phyloP scores from a whole-genome alignment of 2,113 vertebrate species.

The Nycticebus coucang region DNA sequence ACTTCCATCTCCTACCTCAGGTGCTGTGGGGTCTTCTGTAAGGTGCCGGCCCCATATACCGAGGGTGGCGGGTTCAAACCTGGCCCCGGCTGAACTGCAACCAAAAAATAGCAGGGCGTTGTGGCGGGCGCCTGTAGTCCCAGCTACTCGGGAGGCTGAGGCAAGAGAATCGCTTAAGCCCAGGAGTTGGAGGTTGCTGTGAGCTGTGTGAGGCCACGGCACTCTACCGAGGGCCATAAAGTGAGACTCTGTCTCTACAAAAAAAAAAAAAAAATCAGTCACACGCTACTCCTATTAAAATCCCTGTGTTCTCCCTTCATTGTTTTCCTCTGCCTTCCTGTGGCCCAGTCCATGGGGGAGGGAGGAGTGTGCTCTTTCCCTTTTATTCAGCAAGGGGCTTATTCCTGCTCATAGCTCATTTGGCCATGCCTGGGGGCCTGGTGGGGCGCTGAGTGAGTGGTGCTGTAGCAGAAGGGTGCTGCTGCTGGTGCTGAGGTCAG shows the following conservation, averaged over 20 bases:
- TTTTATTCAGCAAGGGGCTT: not conserved
- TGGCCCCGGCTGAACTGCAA: too few species aligned
- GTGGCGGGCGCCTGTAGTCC: too few species aligned
- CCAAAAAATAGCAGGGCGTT: too few species aligned
- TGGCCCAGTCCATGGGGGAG: not conserved
- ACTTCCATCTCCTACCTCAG: too few species aligned
- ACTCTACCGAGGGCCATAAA: too few species aligned
- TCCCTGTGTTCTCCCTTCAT: not conserved
- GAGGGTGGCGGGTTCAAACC: too few species aligned
- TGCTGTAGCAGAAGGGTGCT: not conserved
- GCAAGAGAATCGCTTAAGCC: too few species aligned
- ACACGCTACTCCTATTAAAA: not conserved
- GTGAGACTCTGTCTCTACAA: too few species aligned
- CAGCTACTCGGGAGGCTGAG: too few species aligned
- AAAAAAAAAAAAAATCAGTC: not conserved
- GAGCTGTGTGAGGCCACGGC: too few species aligned
- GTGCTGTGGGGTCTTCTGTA: not conserved
- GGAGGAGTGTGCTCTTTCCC: not conserved
- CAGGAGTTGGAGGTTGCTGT: too few species aligned
- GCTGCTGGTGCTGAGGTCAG: not conserved
- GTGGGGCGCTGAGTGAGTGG: not conserved
- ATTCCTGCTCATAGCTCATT: not conserved
- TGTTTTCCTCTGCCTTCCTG: not conserved
- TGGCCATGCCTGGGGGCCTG: not conserved
- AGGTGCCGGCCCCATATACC: too few species aligned